Conservation (phyloP, 2,797 vertebrate species). For the Liparis tanakae region DNA sequence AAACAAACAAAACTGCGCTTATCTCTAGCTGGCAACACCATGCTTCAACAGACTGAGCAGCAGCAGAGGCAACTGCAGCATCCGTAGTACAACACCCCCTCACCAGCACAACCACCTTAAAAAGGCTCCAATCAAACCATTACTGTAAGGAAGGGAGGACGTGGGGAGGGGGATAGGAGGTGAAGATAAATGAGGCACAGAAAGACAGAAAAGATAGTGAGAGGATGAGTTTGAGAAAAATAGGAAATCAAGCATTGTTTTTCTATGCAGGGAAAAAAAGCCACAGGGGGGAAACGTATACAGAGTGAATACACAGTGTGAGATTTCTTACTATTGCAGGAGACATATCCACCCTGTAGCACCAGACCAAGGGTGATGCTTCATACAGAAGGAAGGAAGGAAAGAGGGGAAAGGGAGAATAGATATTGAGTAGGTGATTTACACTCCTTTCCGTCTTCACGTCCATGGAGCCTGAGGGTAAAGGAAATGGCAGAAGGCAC, state of each 20-base stretch:
- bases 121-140: conserved; percentile 77
- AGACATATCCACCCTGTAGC: conserved; percentile 67
- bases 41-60: conserved; percentile 58
- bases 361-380: conserved; percentile 45
- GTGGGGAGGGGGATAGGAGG: conserved; percentile 14
- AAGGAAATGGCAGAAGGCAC: conserved; percentile 78
- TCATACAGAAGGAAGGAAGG: conserved; percentile 52
- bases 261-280: conserved; percentile 39
- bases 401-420: conserved; percentile 54
- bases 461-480: conserved; percentile 67
- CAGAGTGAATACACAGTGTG: conserved; percentile 53
- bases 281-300: conserved; percentile 49
- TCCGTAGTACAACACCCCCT: conserved; percentile 46
- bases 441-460: conserved; percentile 66
- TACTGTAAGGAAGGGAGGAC: conserved; percentile 56
- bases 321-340: conserved; percentile 72
- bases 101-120: conserved; percentile 64
- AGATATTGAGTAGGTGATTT: conserved; percentile 72
- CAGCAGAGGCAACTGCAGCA: conserved; percentile 53
- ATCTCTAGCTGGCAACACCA: conserved; percentile 68
- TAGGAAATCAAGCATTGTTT: conserved; percentile 71
- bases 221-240: conserved; percentile 56
- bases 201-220: conserved; percentile 49
- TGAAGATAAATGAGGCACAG: conserved; percentile 44
- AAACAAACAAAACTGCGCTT: conserved; percentile 68